Base-by-base conservation (phyloP, 2,113 vertebrate species). In the Casuarius casuarius region DNA sequence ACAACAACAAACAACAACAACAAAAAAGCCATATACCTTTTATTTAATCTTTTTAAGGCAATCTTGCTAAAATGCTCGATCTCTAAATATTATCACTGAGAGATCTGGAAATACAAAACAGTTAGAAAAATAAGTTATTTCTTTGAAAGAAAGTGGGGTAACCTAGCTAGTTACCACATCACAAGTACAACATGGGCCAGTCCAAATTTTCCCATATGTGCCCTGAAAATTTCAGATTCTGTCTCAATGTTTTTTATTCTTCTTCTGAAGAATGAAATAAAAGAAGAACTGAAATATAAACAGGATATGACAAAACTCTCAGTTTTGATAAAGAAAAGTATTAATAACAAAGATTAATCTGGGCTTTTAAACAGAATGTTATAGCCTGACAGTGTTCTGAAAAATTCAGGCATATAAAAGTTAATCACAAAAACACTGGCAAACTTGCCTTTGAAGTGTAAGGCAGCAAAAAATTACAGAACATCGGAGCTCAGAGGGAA, bases 401-500 rank as follows among this genome's bases (percentile, higher is more conserved):
- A 85, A 95, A 95, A 90, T 31, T 87, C 89, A 91, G 94, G 61
- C 89, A 42, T 77, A 95, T 48, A 90, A 80, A 92, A 95, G 79
- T 95, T 94, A 87, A 94, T 95, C 38, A 95, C 48, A 97, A 95
- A 95, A 97, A 95, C n/a, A 71, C 81, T 44, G 82, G 40, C 19
- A 86, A 95, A 81, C 72, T 56, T 91, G 76, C 68, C 94, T 93
- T 97, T 96, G 95, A 97, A 94, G 92, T 58, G 38, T 40, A 87
- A 94, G 56, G 95, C 81, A 91, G 82, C 62, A 95, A 87, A 95
- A 96, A 94, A 80, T 48, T 84, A 71, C 46, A 89, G 78, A 95
- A 84, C 38, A 92, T 85, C 72, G 95, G 91, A 87, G 88, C 83
- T 94, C 0, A 0, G 48, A 95, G 78, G 48, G 61, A 94, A 95